phyloP scores from a whole-genome alignment of 1,140 invertebrate genomes.

The Harlomillsia oculata region DNA sequence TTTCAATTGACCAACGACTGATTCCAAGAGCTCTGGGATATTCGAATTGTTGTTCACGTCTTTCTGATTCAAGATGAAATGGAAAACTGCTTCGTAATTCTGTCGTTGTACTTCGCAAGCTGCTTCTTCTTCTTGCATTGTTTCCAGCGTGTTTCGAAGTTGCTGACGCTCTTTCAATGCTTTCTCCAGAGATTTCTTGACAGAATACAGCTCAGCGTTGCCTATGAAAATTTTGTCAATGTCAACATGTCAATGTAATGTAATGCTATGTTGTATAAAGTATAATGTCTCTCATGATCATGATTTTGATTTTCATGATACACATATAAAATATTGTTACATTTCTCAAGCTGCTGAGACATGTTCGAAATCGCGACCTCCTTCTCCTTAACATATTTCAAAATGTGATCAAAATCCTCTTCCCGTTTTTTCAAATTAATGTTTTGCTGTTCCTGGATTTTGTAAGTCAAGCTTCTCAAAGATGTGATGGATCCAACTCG shows the following conservation, averaged over 20 bases:
- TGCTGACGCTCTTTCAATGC: no score
- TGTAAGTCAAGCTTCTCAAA: no score
- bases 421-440: conserved; percentile 19
- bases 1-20: conserved; percentile 14
- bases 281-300: no score
- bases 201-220: conserved; percentile 10
- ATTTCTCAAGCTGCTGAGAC: conserved; percentile 13
- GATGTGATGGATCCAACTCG: background rate
- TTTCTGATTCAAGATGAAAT: conserved; percentile 22
- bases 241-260: no score
- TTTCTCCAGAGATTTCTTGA: no score
- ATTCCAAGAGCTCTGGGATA: conserved; percentile 14
- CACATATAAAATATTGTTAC: no score
- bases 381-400: conserved; percentile 11
- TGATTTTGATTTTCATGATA: no score
- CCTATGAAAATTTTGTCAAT: conserved; percentile 10
- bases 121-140: conserved; percentile 9
- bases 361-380: conserved; percentile 4
- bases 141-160: no score
- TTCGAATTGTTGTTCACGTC: background rate
- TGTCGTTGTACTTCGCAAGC: conserved; percentile 1
- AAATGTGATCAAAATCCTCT: conserved; percentile 20
- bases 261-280: no score
- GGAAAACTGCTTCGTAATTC: conserved; percentile 21
- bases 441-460: background rate